Base-by-base conservation (phyloP, 2,888 invertebrate species). In the Latrodectus elegans region DNA sequence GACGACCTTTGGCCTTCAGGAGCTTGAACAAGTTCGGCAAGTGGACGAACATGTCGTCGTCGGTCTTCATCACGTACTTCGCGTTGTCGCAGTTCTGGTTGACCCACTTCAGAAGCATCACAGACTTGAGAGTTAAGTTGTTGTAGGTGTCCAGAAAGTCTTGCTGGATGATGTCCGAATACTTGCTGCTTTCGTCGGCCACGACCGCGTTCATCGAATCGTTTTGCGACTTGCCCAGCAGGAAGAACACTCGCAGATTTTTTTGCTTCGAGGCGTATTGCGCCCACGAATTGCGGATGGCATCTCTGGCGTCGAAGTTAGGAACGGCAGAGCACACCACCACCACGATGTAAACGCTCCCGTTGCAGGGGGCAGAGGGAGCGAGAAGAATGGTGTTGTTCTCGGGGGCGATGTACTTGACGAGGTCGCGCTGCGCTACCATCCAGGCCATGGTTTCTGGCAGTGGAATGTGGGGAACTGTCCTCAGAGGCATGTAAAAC, bases 71-170 rank as follows among this genome's bases (percentile, higher is more conserved):
- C 72, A 90, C 71, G 51, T 79, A 89, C 11, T 73, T 64, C 11
- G 87, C 84, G 12, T 52, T 64, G 8, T 26, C 65, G 60, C 89
- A 90, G 55, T 75, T 67, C 12, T 79, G 64, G 12, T 94, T 94
- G 38, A 95, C 95, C 95, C 96, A 95, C 91, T 97, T 97, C 84
- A 97, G 92, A 94, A 97, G 94, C 95, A 96, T 95, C 14, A 96
- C 95, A 72, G 96, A 95, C 92, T 97, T 97, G 51, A 97, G 91
- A 0, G 97, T 97, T 90, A 97, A 93, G 94, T 97, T 97, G 92
- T 96, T 96, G 91, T 97, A 97, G 0, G 96, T 95, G 92, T 97
- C 97, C 65, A 95, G 92, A 91, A 97, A 97, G 70, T 94, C 95
- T 91, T 96, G 96, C 92, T 97, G 96, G 78, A 97, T 95, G 14